Base-by-base conservation (phyloP, 2,888 invertebrate species). In the Microctonus brassicae region DNA sequence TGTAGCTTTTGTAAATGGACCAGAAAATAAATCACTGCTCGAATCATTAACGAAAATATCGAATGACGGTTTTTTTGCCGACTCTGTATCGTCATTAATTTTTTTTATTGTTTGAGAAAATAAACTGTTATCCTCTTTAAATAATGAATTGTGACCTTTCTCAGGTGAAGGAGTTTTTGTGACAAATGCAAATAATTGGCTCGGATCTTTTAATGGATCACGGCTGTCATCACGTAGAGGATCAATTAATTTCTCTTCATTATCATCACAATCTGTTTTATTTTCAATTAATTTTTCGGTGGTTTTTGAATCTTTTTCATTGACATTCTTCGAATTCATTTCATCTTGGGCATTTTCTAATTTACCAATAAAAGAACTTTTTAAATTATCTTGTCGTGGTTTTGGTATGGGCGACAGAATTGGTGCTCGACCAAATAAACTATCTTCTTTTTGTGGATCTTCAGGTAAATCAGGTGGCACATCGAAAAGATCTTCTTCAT, bases 401-500 rank as follows among this genome's bases (percentile, higher is more conserved):
- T 70, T 74, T 22, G 82, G 80, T 2, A 85, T 76, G 0, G 87
- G 87, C 0, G 88, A 88, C 2, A 88, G 77, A 69, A 88, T 82
- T 5, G 87, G 87, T 7, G 87, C 87, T 61, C 83, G 81, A 4
- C 84, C 86, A 68, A 88, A 88, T 1, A 88, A 72, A 0, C 83
- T 77, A 55, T 87, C 87, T n/a, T 86, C 87, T 24, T 80, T 84
- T 1, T 81, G 81, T 1, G 85, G 80, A 76, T 87, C 87, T 36
- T 87, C 86, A 0, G 88, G 87, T 22, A 88, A 77, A 74, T 88
- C 88, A 5, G 87, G 86, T 2, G 88, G 88, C 0, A 88, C 86
- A 33, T 88, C 88, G 53, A 88, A 88, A 4, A 88, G 76, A 77
- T 88, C 88, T 68, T 88, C 88, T 67, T 88, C 88, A 69, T 88